Evolutionary conservation across 2,113 vertebrate genomes (phyloP), one percentile per base, ranked within the genome.

Genomic region (Salvelinus alpinus): DNA sequence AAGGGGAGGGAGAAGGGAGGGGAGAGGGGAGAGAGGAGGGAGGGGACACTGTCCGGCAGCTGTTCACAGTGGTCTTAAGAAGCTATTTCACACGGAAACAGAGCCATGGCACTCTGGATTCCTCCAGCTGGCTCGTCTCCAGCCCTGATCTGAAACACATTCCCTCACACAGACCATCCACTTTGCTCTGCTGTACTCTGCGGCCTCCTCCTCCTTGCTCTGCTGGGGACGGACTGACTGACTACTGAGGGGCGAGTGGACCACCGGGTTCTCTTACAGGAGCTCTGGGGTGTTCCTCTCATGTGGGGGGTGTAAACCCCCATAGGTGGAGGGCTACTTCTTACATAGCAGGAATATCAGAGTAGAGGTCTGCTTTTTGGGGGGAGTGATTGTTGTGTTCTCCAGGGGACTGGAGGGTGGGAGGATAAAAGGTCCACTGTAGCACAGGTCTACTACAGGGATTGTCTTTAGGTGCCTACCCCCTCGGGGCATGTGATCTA

Each of bases 1-100:
- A 1, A 68, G 75, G 69, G 78, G 44, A 51, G 62, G 67, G 70
- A 11, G 0, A 8, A 64, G 18, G 48, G 44, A 18, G 7, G 20
- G 24, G 24, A 24, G 24, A 24, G 24, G 24, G 24, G 24, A 24
- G 24, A 24, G 24, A 24, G 24, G 64, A 65, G 25, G 29, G 29
- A 31, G 82, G 81, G 80, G 84, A 83, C 86, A 91, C 91, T 93
- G 92, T 91, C 90, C 89, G 70, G 91, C 93, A 94, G 93, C 92
- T 94, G 93, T 94, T 93, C 90, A 80, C 77, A 86, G 79, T 85
- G 87, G 88, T 90, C 89, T 93, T 93, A 93, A 92, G 90, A 78
- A 89, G 90, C 86, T 82, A 92, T 93, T 94, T 94, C 92, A 91
- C 92, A 92, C 86, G 80, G 91, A 94, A 93, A 90, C 83, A 70